Percentiles rank a stretch among this genome's conserved stretches.
Evolutionary conservation across 2,113 vertebrate species (phyloP).

Genomic region (Gobius niger): DNA sequence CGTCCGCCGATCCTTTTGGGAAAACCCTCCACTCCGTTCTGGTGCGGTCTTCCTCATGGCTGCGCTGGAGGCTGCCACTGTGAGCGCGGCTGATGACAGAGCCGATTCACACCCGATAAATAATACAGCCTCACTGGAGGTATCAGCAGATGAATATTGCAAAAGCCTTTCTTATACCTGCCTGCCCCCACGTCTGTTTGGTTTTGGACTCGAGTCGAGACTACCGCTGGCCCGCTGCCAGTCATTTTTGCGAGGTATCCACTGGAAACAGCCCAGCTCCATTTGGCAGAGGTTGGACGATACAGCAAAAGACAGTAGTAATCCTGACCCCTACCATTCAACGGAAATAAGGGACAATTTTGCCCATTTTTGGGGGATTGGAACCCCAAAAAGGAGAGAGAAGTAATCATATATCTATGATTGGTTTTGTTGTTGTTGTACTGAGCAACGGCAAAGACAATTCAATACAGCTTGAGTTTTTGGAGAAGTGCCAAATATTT

Average conservation of each 20-base stretch:
- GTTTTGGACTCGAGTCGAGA: conserved; percentile 25
- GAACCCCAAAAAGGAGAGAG: not conserved
- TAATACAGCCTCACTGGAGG: conserved; percentile 67
- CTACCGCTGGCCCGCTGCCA: conserved; percentile 39
- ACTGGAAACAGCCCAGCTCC: conserved; percentile 46
- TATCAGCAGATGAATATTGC: conserved; percentile 70
- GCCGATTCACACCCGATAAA: conserved; percentile 70
- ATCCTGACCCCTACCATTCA: conserved; percentile 1
- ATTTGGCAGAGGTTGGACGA: conserved; percentile 48
- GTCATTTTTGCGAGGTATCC: conserved; percentile 23
- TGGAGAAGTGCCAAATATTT: conserved; percentile 1
- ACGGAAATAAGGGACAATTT: conserved; percentile 13
- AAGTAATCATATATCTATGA: not conserved
- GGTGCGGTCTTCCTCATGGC: conserved; percentile 44
- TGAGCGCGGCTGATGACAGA: conserved; percentile 66
- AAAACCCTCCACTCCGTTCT: conserved; percentile 54
- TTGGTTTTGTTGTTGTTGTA: not conserved
- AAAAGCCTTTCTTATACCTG: conserved; percentile 44
- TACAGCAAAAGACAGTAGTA: not conserved
- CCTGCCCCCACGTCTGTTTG: conserved; percentile 17
- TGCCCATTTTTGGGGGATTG: not conserved
- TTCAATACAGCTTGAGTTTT: not conserved
- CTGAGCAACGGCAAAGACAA: not conserved
- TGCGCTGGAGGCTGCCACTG: conserved; percentile 57
- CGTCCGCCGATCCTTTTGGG: conserved; percentile 59